A percentile compares a stretch with the other conserved stretches of the same genome.
phyloP scores from a whole-genome alignment of 2,797 vertebrate genomes.

The Bryconaethiops microstoma region DNA sequence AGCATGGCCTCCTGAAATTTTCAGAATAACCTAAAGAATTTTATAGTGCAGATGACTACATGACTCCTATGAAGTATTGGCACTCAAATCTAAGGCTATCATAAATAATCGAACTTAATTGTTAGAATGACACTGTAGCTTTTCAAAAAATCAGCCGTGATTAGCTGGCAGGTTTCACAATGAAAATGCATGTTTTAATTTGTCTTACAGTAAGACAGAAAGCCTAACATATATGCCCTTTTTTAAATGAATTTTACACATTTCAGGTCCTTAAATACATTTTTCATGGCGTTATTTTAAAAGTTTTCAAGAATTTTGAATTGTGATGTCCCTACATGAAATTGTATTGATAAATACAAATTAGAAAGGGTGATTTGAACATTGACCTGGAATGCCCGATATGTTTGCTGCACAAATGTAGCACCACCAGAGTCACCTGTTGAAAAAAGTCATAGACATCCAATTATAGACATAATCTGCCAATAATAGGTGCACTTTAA shows the following conservation, averaged over 20 bases:
- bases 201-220: too few relatives aligned
- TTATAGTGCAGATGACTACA: background rate
- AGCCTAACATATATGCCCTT: too few relatives aligned
- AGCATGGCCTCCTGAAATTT: background rate
- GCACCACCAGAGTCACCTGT: slow-evolving; percentile 64
- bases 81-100: background rate
- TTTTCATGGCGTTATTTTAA: too few relatives aligned
- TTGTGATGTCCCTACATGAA: too few relatives aligned
- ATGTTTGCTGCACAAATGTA: slow-evolving; percentile 44
- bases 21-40: background rate
- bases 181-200: too few relatives aligned
- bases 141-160: background rate
- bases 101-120: background rate
- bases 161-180: too few relatives aligned
- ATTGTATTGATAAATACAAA: background rate
- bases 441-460: slow-evolving; percentile 12
- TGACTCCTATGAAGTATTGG: background rate
- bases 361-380: background rate
- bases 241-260: too few relatives aligned
- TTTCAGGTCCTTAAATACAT: too few relatives aligned
- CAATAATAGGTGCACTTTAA: too few relatives aligned
- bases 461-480: background rate
- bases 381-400: slow-evolving; percentile 59
- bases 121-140: background rate
- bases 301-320: too few relatives aligned